Evolutionary conservation across 2,888 invertebrate species (phyloP), one percentile per base, ranked within the genome.

Genomic region (Gastracanthus pulcherrimus): DNA sequence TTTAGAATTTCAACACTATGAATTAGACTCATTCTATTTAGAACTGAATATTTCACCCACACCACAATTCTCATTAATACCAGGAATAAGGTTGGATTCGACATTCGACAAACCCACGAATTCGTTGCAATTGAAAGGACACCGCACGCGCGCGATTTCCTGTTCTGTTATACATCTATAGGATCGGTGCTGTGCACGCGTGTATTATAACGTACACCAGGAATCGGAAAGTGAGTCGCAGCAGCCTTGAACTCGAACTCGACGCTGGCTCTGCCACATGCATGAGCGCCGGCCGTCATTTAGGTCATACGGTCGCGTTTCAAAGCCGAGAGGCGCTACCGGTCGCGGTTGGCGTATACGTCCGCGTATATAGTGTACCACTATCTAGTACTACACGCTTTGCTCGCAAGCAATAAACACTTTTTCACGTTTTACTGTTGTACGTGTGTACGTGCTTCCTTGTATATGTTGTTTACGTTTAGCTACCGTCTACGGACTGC

Each of bases 141-240:
- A 69, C 23, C 16, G 38, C 5, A 23, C n/a, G 34, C 13, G 23
- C 31, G 23, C 64, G 23, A 34, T 4, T 41, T 41, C 45, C 2
- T n/a, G 9, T 45, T 7, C n/a, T n/a, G n/a, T n/a, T n/a, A n/a
- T n/a, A n/a, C n/a, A n/a, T n/a, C n/a, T n/a, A n/a, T n/a, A 38
- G 36, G 23, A 51, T 31, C 23, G 69, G 11, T 0, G 23, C 51
- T 60, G n/a, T n/a, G 41, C 26, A 23, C 55, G 23, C 13, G 48
- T 31, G 58, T n/a, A n/a, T n/a, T n/a, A n/a, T n/a, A n/a, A n/a
- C n/a, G n/a, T n/a, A n/a, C n/a, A n/a, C n/a, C n/a, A n/a, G 9
- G 31, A 69, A 69, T 69, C 41, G 60, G 70, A 66, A 72, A 79
- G 72, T 31, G 38, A 79, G 55, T 55, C 70, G 70, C 31, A 16